Base-by-base conservation (phyloP, 2,888 invertebrate genomes). In the Itoplectis maculator region DNA sequence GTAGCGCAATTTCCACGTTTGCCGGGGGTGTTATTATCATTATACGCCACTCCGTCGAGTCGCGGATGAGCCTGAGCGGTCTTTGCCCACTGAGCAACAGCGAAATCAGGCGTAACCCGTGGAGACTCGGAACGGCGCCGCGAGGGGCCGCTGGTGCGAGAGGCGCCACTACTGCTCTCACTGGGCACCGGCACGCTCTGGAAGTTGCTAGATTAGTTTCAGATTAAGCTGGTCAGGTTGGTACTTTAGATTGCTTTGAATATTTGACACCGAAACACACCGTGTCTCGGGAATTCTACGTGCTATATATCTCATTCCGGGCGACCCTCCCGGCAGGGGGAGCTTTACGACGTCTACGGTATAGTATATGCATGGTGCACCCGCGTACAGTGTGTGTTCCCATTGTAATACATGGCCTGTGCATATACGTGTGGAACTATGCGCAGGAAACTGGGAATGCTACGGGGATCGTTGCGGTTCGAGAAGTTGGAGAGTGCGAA, bases 161-260 rank as follows among this genome's bases (percentile, higher is more conserved):
- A 68, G n/a, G 56, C 23, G 61, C 9, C 45, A 63, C 61, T 45
- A 49, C 42, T n/a, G n/a, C n/a, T n/a, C n/a, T 68, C 68, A 61
- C 59, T 61, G 68, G 63, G 63, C 69, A 70, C 23, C 37, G 84
- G 84, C 84, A 81, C 79, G 84, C 80, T 68, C 83, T 75, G 69
- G 61, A 88, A 88, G 86, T 89, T 86, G 86, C 86, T 87, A 89
- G 90, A 91, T 91, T 90, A 92, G 90, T 91, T 90, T 88, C 83
- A 87, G 86, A 87, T 88, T 86, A 87, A 88, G 84, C 87, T 84
- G 81, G 84, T 82, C 84, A 79, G 83, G 84, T 82, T 85, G 85
- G 85, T 87, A 88, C 89, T 90, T 89, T 87, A 87, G 87, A 89
- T 91, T 90, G 88, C 88, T 84, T 86, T 90, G 87, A 89, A 91